Conservation (phyloP, 1,140 invertebrate species). For the Prorops nasuta region DNA sequence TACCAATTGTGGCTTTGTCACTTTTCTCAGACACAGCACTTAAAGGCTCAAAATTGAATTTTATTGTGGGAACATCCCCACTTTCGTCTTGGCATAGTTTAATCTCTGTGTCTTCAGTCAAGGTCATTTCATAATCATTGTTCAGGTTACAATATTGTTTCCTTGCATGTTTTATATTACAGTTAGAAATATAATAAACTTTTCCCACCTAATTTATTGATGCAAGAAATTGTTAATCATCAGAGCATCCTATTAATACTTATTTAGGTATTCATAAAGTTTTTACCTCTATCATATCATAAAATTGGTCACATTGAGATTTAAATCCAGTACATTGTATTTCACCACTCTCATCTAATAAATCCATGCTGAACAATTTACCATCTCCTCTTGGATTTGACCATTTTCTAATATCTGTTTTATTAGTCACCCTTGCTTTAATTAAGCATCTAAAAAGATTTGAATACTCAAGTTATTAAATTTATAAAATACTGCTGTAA, state of each 20-base stretch:
- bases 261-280: not conserved
- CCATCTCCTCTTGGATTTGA: constrained; percentile 90
- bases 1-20: too few species aligned
- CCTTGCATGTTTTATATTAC: constrained; percentile 85
- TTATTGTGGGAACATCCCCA: constrained; percentile 71
- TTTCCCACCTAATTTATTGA: constrained; percentile 64
- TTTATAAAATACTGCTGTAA: not conserved
- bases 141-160: constrained; percentile 82
- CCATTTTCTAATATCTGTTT: constrained; percentile 81
- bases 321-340: constrained; percentile 94
- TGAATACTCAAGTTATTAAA: not conserved
- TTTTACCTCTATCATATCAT: constrained; percentile 81
- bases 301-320: constrained; percentile 87
- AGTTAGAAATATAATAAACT: constrained; percentile 86
- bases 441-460: constrained; percentile 78
- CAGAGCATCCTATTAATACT: not conserved
- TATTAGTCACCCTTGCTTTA: constrained; percentile 84
- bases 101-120: constrained; percentile 78
- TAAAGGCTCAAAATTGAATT: constrained; percentile 82
- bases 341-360: constrained; percentile 92
- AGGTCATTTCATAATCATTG: constrained; percentile 96
- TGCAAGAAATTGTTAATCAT: not conserved
- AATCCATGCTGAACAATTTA: constrained; percentile 89
- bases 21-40: too few species aligned
- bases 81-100: constrained; percentile 66